These are phyloP conservation scores for Microcebus ravelobensis DNA, from an alignment of 2,113 vertebrate genomes.

Conservation along the genomic window DNA sequence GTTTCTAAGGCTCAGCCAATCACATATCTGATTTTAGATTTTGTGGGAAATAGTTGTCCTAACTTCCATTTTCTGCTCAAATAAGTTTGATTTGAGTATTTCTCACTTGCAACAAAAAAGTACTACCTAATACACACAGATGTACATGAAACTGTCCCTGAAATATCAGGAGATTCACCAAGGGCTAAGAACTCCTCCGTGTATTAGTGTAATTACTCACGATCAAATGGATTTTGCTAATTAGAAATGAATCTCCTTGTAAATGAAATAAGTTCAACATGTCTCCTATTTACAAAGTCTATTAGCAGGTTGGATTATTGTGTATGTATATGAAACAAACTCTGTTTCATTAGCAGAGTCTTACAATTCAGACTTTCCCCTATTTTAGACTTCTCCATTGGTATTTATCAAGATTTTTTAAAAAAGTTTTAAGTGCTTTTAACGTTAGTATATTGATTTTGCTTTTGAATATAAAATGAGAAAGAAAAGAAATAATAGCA, in stretches of 20 bases:
- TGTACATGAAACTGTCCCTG: neutral
- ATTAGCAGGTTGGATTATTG: slow-evolving; percentile 21
- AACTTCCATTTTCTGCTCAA: slow-evolving; percentile 41
- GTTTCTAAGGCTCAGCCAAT: slow-evolving; percentile 7
- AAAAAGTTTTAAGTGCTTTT: slow-evolving; percentile 67
- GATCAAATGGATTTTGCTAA: slow-evolving; percentile 56
- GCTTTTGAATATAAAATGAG: slow-evolving; percentile 69
- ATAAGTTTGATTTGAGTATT: slow-evolving; percentile 34
- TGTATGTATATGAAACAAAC: slow-evolving; percentile 12
- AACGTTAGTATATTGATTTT: slow-evolving; percentile 69
- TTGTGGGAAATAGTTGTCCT: slow-evolving; percentile 23
- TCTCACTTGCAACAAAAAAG: slow-evolving; percentile 4
- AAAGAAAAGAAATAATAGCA: slow-evolving; percentile 59
- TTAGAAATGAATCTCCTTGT: slow-evolving; percentile 38
- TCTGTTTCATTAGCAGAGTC: slow-evolving; percentile 38
- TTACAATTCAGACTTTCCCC: slow-evolving; percentile 23
- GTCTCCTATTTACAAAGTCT: slow-evolving; percentile 25
- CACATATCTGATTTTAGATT: neutral
- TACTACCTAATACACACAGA: slow-evolving; percentile 4
- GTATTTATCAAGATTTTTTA: slow-evolving; percentile 44
- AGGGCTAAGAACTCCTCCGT: neutral
- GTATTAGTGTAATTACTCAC: slow-evolving; percentile 34
- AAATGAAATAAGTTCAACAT: slow-evolving; percentile 39
- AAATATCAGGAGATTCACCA: slow-evolving; percentile 11
- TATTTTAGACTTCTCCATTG: slow-evolving; percentile 39